Evolutionary conservation across 1,140 invertebrate species (phyloP).

Genomic region (Sitobion miscanthi): DNA sequence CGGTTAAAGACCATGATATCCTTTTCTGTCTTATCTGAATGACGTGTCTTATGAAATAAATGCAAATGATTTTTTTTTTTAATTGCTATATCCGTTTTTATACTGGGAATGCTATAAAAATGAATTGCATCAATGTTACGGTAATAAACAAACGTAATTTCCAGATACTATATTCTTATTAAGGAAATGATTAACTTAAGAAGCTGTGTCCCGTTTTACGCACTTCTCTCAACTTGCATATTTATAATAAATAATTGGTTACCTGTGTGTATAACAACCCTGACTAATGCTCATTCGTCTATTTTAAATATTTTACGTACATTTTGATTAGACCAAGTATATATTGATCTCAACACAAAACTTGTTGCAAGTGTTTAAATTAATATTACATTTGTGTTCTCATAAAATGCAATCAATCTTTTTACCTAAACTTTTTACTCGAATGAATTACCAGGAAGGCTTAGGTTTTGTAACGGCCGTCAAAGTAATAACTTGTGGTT

Average conservation of each 20-base stretch:
- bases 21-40: not conserved
- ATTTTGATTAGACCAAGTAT: not conserved
- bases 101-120: not conserved
- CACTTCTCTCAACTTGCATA: not conserved
- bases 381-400: not conserved
- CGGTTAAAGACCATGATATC: not conserved
- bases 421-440: not conserved
- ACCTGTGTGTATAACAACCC: not conserved
- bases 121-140: not conserved
- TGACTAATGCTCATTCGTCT: not conserved
- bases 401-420: not conserved
- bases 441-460: not conserved
- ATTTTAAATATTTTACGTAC: not conserved
- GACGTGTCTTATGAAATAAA: not conserved
- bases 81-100: not conserved
- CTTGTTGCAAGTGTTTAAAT: not conserved
- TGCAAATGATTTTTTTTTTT: not conserved
- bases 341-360: not conserved
- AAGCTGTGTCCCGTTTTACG: not conserved
- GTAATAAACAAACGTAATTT: not conserved
- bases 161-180: not conserved
- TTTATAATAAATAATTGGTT: not conserved
- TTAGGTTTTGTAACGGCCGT: constrained; percentile 42
- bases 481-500: not conserved
- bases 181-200: not conserved